Base-by-base conservation (phyloP, 2,888 invertebrate species). In the Isotomurus palustris region DNA sequence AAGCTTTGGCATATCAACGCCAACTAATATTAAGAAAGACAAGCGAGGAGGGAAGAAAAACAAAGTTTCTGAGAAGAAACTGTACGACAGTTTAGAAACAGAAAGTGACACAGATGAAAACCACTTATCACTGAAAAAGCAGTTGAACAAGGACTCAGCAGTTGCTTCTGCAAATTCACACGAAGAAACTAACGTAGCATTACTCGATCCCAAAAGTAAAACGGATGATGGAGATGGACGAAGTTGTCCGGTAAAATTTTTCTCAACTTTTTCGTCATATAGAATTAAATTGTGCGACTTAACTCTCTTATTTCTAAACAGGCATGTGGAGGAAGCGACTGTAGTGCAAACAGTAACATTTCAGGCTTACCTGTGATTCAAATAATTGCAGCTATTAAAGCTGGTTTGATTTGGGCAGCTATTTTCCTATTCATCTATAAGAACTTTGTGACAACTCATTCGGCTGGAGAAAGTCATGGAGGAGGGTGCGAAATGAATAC, bases 321-420 rank as follows among this genome's bases (percentile, higher is more conserved):
- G 68, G 61, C 49, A 8, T 66, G 68, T 29, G 47, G 53, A 2
- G 47, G 56, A 38, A 55, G 61, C 10, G 45, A 38, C 2, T 66
- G 66, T 43, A 43, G 47, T 5, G 52, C 58, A 5, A 64, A 65
- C 45, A 59, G 51, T n/a, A 32, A 25, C n/a, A 62, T 67, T 49
- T 69, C 69, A 12, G 64, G 67, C 29, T 58, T 69, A 25, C 69
- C 69, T 5, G 40, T 65, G 8, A 61, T 69, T 53, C 69, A 69
- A 47, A 55, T 69, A 14, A 28, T 69, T 2, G 44, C 57, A 36
- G 67, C 67, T 1, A 36, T 60, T 6, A 53, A 28, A 12, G 61
- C 60, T 36, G 69, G 67, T 27, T 40, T 62, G 1, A 52, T 67
- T 43, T 67, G 66, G 63, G 66, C 69, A 21, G 56, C 44, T 10